phyloP scores from a whole-genome alignment of 2,888 invertebrate genomes.

The Phyto melanocephala region DNA sequence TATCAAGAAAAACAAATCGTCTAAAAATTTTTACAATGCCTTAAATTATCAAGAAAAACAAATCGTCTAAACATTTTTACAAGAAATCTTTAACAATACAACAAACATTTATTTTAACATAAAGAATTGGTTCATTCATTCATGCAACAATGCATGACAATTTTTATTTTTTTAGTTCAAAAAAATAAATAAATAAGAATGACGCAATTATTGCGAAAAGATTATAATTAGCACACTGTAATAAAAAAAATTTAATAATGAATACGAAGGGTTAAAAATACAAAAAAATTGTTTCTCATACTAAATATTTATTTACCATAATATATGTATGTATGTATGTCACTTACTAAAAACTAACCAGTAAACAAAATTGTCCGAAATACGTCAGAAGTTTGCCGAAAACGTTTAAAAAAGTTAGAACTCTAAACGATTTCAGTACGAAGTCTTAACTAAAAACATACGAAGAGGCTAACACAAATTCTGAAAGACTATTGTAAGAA shows the following conservation, averaged over 20 bases:
- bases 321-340: too few species aligned
- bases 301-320: too few species aligned
- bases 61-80: slow-evolving; percentile 4
- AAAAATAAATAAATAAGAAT: slow-evolving; percentile 25
- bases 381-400: too few species aligned
- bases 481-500: too few species aligned
- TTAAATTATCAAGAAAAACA: slow-evolving; percentile 48
- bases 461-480: too few species aligned
- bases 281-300: background rate
- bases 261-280: slow-evolving; percentile 11
- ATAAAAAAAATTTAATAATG: background rate
- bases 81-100: background rate
- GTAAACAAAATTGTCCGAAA: too few species aligned
- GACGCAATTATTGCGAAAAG: slow-evolving; percentile 48
- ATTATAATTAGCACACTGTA: slow-evolving; percentile 36
- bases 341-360: too few species aligned
- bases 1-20: slow-evolving; percentile 45
- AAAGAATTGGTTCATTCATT: background rate
- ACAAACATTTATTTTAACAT: background rate
- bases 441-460: too few species aligned
- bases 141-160: slow-evolving; percentile 56
- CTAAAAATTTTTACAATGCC: background rate
- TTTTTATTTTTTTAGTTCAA: background rate
- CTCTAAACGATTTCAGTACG: too few species aligned
- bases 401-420: too few species aligned